These are phyloP conservation scores for Megalopta genalis DNA, from an alignment of 1,140 invertebrate species.

Conservation along the genomic window DNA sequence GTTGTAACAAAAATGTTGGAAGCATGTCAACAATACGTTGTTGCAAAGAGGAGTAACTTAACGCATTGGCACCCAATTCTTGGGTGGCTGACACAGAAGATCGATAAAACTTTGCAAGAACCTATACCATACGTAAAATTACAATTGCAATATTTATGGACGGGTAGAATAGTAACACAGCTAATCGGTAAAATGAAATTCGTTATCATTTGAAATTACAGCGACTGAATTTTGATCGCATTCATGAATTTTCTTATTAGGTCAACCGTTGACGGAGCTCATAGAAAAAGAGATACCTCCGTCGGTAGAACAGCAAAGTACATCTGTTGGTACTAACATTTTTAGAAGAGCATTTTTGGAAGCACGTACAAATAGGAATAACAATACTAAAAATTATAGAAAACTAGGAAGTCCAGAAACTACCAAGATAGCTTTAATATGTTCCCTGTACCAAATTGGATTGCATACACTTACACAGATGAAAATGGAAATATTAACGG, in stretches of 20 bases:
- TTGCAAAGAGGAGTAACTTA: slow-evolving; percentile 91
- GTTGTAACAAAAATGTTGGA: slow-evolving; percentile 90
- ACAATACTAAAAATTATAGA: slow-evolving; percentile 83
- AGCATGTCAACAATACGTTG: slow-evolving; percentile 91
- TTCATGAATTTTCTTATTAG: slow-evolving; percentile 61
- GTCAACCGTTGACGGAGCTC: slow-evolving; percentile 79
- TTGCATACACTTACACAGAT: slow-evolving; percentile 94
- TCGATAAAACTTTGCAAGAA: slow-evolving; percentile 91
- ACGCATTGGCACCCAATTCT: slow-evolving; percentile 98
- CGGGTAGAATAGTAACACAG: slow-evolving; percentile 82
- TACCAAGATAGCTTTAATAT: slow-evolving; percentile 90
- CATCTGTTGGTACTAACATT: slow-evolving; percentile 77
- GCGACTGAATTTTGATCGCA: neutral
- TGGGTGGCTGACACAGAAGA: slow-evolving; percentile 96
- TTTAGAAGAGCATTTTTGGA: slow-evolving; percentile 80
- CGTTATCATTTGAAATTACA: neutral
- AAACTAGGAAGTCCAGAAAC: slow-evolving; percentile 90
- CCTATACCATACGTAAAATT: slow-evolving; percentile 89
- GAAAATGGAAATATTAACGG: slow-evolving; percentile 96
- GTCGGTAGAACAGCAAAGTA: slow-evolving; percentile 73
- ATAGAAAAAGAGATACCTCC: slow-evolving; percentile 77
- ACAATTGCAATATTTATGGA: slow-evolving; percentile 94
- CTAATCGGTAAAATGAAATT: slow-evolving; percentile 72
- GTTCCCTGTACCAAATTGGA: slow-evolving; percentile 94
- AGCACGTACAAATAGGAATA: slow-evolving; percentile 81